A percentile compares a stretch with the other conserved stretches of the same genome.
Conservation (phyloP, 92 coral and sea anemone genomes). For the Zoanthus gigantus region DNA sequence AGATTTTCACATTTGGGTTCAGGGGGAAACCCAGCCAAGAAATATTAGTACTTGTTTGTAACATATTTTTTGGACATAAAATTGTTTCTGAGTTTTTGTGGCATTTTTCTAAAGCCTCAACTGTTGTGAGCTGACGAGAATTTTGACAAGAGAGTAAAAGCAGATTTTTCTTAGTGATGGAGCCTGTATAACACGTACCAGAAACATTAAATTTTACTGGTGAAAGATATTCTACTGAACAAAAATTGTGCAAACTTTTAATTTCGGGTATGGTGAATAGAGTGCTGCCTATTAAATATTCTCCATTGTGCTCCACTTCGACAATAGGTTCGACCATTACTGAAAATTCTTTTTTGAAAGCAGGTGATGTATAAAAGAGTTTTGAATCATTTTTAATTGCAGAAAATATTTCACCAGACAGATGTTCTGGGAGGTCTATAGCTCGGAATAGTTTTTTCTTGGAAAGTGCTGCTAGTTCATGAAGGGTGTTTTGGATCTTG, state of each 20-base stretch:
- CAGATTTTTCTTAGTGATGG: constrained; percentile 19
- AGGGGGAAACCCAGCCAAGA: constrained; percentile 35
- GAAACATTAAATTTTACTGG: constrained; percentile 16
- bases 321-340: constrained; percentile 16
- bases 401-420: constrained; percentile 9
- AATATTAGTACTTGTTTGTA: constrained; percentile 26
- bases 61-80: constrained; percentile 10
- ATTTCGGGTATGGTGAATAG: constrained; percentile 16
- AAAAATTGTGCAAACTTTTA: neutral
- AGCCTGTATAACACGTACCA: neutral
- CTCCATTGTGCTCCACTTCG: constrained; percentile 16
- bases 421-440: constrained; percentile 6
- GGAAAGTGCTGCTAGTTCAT: constrained; percentile 8
- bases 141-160: constrained; percentile 16
- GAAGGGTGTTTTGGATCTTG: constrained; percentile 20
- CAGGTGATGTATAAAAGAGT: constrained; percentile 13
- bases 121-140: constrained; percentile 22
- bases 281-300: neutral
- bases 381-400: neutral
- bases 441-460: constrained; percentile 24
- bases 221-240: constrained; percentile 1
- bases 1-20: constrained; percentile 23
- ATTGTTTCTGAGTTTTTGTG: neutral
- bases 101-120: constrained; percentile 13
- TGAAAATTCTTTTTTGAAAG: constrained; percentile 8